Evolutionary conservation across 2,888 invertebrate genomes (phyloP), one percentile per base, ranked within the genome.

Genomic region (Lordiphosa fenestrarum): DNA sequence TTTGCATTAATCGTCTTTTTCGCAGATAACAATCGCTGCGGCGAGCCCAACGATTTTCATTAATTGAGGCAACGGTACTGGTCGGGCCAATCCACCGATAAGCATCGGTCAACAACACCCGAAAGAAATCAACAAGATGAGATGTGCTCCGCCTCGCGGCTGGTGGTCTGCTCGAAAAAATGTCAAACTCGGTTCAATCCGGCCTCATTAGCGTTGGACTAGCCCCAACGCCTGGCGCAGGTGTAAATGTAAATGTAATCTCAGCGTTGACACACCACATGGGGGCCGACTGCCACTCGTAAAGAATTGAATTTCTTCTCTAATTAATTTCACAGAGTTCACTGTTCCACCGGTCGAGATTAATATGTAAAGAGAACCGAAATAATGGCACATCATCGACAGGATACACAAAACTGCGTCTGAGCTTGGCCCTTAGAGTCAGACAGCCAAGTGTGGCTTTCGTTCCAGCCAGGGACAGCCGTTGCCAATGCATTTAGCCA

Each of bases 161-260:
- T 81, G 78, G 78, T 80, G 78, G 84, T 84, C 74, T 19, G 56
- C 48, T 61, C 57, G 46, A 44, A 47, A 54, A 82, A 77, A 78
- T 82, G 77, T 82, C 77, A 82, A 73, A 65, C 65, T 62, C 71
- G 63, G 52, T 58, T 41, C 33, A 49, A 7, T 10, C 62, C 47
- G 56, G 73, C 73, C 76, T 80, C 78, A 80, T 80, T 80, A 83
- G 78, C 56, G 33, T 39, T 37, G 13, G 15, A 49, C 38, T 39
- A 37, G 51, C 12, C 30, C 21, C 7, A 13, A 7, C 51, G 19
- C 56, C 51, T 55, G 49, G 42, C 63, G 61, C 80, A 80, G 84
- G 80, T 80, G 84, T 80, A 81, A 84, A 80, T 84, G 74, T 83
- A 76, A 80, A 80, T 81, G 73, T 4, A 19, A 19, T 19, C 19